Base-by-base conservation (phyloP, 2,797 vertebrate genomes). In the Cryptoblepharus egeriae region DNA sequence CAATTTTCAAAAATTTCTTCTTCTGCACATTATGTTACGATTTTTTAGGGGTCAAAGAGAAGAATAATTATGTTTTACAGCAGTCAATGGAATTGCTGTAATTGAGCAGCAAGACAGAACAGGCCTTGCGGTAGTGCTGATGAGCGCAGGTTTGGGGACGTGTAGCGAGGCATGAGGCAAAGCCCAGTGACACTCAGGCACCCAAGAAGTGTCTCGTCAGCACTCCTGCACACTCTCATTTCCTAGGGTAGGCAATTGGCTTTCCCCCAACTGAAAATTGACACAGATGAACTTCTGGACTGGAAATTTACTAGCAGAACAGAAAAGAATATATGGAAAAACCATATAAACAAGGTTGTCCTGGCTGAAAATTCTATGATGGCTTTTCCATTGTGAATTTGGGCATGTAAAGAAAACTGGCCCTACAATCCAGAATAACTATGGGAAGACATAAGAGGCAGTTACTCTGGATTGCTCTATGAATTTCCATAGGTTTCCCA, bases 201-300 rank as follows among this genome's bases (percentile, higher is more conserved):
- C 26, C 11, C 28, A 30, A 16, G 4, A 49, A 77, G 70, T 0
- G 1, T 55, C 42, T 9, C 73, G 5, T 0, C 71, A 83, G 77
- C 72, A 76, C 35, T n/a, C 22, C 67, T 30, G 30, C 1, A 0
- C 0, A 1, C 32, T 24, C 42, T 69, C 3, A 76, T 11, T 18
- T 1, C 82, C 65, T 26, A 10, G 18, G 42, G 26, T 24, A 68
- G 7, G 45, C 26, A 69, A 64, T 3, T 11, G 57, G 37, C 18
- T 7, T 22, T 28, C 12, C 1, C 37, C 79, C 42, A 67, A 1
- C 0, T 28, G 45, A 7, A 57, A 82, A 83, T 18, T 10, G 3
- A 32, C 3, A 8, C 52, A 71, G 70, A 61, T 32, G 20, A 55
- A 32, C 32, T 12, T 39, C 42, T 71, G 42, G 39, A 37, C 16